phyloP scores from a whole-genome alignment of 1,140 invertebrate species.

The Drosophila trapezifrons region DNA sequence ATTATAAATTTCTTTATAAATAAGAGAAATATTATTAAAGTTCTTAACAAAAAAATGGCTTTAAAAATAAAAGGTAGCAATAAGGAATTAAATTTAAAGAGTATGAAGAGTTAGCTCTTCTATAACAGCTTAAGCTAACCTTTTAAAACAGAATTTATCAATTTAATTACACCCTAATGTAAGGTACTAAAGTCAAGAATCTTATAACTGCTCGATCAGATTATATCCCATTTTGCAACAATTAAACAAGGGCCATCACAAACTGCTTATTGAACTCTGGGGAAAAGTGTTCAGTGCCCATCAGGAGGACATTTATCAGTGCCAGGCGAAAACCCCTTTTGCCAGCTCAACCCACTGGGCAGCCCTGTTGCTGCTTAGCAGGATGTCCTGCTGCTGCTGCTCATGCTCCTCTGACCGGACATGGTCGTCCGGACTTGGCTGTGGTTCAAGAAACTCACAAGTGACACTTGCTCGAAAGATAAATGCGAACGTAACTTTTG shows the following conservation, averaged over 20 bases:
- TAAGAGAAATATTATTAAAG: no score
- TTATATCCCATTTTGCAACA: conserved; percentile 37
- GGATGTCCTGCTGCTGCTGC: conserved; percentile 5
- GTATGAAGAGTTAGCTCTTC: no score
- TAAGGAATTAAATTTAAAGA: no score
- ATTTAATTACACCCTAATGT: neutral
- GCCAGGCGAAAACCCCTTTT: conserved; percentile 34
- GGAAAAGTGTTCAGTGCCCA: conserved; percentile 16
- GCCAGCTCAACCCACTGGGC: conserved; percentile 22
- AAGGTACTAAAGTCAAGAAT: neutral
- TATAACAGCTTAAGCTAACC: no score
- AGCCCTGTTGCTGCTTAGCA: conserved; percentile 34
- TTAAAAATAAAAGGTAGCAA: no score
- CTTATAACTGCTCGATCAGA: neutral
- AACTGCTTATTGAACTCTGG: conserved; percentile 49
- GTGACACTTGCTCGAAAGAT: conserved; percentile 78
- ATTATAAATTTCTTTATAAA: no score
- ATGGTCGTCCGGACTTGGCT: conserved; percentile 73
- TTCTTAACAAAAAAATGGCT: no score
- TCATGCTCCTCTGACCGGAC: no score
- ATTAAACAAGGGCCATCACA: conserved; percentile 39
- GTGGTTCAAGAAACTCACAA: conserved; percentile 80
- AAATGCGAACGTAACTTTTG: conserved; percentile 79
- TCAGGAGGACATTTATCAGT: conserved; percentile 52
- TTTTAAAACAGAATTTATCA: neutral